Evolutionary conservation across 2,888 invertebrate genomes (phyloP), one percentile per base, ranked within the genome.

Genomic region (Melanostoma scalare): DNA sequence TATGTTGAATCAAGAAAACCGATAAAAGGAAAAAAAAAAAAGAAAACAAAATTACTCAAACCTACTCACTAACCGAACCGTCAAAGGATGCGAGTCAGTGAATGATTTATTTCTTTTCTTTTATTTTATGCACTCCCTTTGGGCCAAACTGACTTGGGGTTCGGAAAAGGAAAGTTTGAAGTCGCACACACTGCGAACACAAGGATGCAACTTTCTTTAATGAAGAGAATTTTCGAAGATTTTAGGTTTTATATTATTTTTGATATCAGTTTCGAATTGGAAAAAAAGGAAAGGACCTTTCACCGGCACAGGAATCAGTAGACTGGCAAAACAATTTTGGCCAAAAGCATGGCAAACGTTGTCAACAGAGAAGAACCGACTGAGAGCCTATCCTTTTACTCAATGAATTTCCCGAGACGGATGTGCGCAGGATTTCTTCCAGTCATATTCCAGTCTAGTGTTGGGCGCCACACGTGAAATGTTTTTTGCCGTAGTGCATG

Each of bases 291-390:
- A 79, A 79, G 74, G 71, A 79, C 84, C 71, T 67, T 71, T 67
- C 84, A 75, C 84, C 84, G 79, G 84, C 63, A 84, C 71, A 75
- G 65, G 60, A 84, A 65, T 79, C 71, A 65, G 74, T 84, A 74
- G 84, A 84, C 84, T 84, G 84, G 53, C 79, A 79, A 44, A 79
- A 84, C 79, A 79, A 55, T 65, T 67, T 67, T 35, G 50, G 2
- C 65, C 38, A 78, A 67, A 65, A 74, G 78, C 84, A 53, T 84
- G 84, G 65, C 63, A 71, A 46, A 61, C 38, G 55, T 84, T 84
- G 84, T 84, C 84, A 84, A 84, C 84, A 84, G 84, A 84, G 84
- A 84, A 61, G 9, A 2, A 10, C 9, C 1, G 1, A 20, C 46
- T 10, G 30, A 30, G 76, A 73, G 81, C 31, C 63, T 46, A 30